Evolutionary conservation across 1,140 invertebrate species (phyloP).

Genomic region (Drosophila bocqueti): DNA sequence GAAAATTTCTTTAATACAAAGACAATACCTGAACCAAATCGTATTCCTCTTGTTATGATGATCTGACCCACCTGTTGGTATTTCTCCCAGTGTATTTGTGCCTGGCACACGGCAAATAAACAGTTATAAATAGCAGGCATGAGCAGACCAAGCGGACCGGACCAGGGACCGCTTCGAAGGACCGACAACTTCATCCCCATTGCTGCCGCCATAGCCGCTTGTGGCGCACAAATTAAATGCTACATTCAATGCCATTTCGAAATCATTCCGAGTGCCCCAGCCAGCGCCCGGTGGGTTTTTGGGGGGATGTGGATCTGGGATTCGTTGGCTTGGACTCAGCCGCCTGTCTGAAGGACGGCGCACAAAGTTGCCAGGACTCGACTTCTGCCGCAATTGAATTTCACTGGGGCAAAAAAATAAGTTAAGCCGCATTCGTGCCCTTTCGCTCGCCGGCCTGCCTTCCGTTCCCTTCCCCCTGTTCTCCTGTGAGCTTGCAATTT

Average conservation of each 20-base stretch:
- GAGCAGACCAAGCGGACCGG: constrained; percentile 27
- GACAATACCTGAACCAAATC: background rate
- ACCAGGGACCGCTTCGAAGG: constrained; percentile 30
- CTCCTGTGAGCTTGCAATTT: constrained; percentile 49
- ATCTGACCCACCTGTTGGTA: background rate
- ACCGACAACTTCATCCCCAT: constrained; percentile 46
- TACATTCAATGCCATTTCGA: constrained; percentile 81
- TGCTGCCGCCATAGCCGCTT: constrained; percentile 48
- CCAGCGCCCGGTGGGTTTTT: constrained; percentile 19
- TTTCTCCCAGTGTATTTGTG: constrained; percentile 20
- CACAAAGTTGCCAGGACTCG: constrained; percentile 64
- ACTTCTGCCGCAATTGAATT: constrained; percentile 79
- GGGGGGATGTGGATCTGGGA: background rate
- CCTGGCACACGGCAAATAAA: constrained; percentile 69
- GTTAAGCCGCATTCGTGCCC: constrained; percentile 51
- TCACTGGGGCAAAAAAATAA: constrained; percentile 47
- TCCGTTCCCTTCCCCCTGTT: background rate
- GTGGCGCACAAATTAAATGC: constrained; percentile 78
- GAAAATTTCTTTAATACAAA: background rate
- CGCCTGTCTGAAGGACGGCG: constrained; percentile 55
- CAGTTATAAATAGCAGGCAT: constrained; percentile 69
- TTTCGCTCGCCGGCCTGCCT: constrained; percentile 5
- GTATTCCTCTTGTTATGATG: too few relatives aligned
- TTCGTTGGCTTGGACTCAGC: constrained; percentile 11
- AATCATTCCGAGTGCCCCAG: constrained; percentile 70